These are phyloP conservation scores for Toxostoma redivivum DNA, from an alignment of 2,113 vertebrate species.

Conservation along the genomic window DNA sequence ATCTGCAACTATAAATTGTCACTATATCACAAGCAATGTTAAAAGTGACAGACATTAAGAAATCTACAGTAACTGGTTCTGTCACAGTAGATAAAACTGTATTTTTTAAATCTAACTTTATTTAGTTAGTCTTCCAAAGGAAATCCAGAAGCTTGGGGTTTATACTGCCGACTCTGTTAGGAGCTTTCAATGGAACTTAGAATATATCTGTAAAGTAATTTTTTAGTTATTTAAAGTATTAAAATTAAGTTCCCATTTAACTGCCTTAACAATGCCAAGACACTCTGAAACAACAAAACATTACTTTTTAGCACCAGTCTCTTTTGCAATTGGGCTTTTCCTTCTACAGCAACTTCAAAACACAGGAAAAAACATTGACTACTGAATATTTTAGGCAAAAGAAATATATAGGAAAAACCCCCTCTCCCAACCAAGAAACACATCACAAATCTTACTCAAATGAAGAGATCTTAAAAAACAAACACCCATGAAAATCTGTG, in stretches of 20 bases:
- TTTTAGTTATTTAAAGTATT: background rate
- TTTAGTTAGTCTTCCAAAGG: background rate
- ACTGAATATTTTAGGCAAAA: background rate
- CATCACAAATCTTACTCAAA: background rate
- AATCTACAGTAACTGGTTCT: background rate
- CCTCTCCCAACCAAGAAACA: background rate
- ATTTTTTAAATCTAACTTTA: background rate
- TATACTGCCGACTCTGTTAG: background rate
- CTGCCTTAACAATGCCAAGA: background rate
- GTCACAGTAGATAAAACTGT: background rate
- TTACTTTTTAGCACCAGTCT: background rate
- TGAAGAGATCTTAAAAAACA: background rate
- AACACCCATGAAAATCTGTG: constrained; percentile 25
- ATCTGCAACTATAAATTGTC: background rate
- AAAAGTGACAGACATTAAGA: background rate
- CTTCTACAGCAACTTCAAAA: background rate
- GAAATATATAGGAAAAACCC: background rate
- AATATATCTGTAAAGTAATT: background rate
- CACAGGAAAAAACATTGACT: background rate
- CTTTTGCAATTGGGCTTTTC: background rate
- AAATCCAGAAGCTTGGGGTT: background rate
- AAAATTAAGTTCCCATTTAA: background rate
- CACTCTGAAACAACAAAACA: background rate
- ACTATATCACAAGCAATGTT: background rate
- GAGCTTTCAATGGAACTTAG: background rate